Base-by-base conservation (phyloP, 2,797 vertebrate genomes). In the Clarias pachynema region DNA sequence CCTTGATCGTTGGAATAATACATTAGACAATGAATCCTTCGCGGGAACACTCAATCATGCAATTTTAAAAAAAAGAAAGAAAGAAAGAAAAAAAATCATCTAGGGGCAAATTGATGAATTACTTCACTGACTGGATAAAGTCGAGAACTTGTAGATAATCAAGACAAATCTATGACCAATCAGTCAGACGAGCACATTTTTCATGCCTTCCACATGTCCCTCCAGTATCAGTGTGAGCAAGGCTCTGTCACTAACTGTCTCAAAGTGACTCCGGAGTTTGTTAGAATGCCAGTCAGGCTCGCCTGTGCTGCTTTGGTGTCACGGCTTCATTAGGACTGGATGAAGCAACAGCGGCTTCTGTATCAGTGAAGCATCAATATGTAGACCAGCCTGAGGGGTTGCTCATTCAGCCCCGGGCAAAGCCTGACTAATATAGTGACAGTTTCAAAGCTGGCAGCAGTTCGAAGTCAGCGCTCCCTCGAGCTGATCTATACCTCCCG, bases 401-500 rank as follows among this genome's bases (percentile, higher is more conserved):
- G 77, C 84, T 86, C 75, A 85, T 86, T 86, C 37, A 74, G 87
- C 87, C 81, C 60, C 75, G 79, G 86, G 84, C 86, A 74, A 77
- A 69, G 53, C 65, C 81, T 79, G 53, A 85, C 81, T 83, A 80
- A 84, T 83, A 88, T 86, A 85, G 78, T 6, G 69, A 49, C 53
- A 40, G 69, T 65, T 69, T 87, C 83, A 69, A 59, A 65, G 83
- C 79, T 78, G 49, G 81, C 49, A 85, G 49, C 29, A 24, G 75
- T 78, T 84, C 69, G 20, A 34, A 81, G 68, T 7, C 60, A 63
- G 77, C n/a, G 24, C 57, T 84, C 74, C 66, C 80, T 82, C 56
- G 22, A 89, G 84, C 90, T 89, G 90, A 93, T 95, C 93, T 88
- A 93, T 94, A 94, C 91, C 80, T 90, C 91, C 91, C 92, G 92